phyloP scores from a whole-genome alignment of 2,113 vertebrate species.

The Dicrurus megarhynchus region DNA sequence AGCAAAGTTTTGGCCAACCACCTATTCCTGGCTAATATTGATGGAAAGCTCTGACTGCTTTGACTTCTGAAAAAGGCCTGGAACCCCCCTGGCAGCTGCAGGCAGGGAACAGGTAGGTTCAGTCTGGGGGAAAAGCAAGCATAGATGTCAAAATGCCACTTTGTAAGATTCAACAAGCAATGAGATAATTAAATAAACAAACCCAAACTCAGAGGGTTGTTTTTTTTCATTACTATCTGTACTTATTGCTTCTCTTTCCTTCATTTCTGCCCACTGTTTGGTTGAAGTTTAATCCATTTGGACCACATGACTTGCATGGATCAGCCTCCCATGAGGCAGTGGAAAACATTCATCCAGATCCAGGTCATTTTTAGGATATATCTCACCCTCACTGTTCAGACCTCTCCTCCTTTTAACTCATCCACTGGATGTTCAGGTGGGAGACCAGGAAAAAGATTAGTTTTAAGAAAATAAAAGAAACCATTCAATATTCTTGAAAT shows the following conservation, averaged over 20 bases:
- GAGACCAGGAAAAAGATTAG: background rate
- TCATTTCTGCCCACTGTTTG: background rate
- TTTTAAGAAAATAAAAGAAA: background rate
- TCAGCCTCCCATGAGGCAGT: background rate
- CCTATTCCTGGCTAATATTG: background rate
- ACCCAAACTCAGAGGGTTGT: background rate
- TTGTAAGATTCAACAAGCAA: background rate
- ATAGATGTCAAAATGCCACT: background rate
- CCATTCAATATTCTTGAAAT: background rate
- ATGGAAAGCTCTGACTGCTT: background rate
- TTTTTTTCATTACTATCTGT: background rate
- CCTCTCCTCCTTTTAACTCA: background rate
- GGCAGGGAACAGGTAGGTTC: background rate
- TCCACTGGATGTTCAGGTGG: background rate
- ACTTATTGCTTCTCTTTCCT: background rate
- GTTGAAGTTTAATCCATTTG: background rate
- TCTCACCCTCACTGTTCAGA: accelerated
- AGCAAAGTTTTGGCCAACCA: accelerated
- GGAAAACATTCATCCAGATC: background rate
- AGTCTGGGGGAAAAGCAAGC: background rate
- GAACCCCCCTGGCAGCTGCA: background rate
- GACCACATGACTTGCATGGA: background rate
- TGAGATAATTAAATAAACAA: background rate
- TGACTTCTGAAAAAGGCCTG: background rate
- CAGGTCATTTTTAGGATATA: background rate